These are phyloP conservation scores for Hetaerina titia DNA, from an alignment of 2,888 invertebrate species.

Conservation along the genomic window DNA sequence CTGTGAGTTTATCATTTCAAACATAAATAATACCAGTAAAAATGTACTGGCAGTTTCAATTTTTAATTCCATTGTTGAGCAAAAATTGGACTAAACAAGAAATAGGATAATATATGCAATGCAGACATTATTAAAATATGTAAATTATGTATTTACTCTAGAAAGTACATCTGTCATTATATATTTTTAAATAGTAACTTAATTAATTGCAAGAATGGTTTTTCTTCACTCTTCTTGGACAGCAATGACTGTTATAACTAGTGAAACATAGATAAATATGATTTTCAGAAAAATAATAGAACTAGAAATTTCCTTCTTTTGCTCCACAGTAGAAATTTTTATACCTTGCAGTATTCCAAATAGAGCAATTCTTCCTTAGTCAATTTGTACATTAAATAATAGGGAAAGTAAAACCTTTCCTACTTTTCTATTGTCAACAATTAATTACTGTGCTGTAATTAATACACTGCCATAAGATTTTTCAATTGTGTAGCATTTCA, in stretches of 20 bases:
- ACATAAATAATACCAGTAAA: slow-evolving; percentile 26
- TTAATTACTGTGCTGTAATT: slow-evolving; percentile 64
- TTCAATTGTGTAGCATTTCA: slow-evolving; percentile 51
- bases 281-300: slow-evolving; percentile 60
- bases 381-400: slow-evolving; percentile 65
- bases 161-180: slow-evolving; percentile 58
- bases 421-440: slow-evolving; percentile 61
- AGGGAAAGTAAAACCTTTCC: slow-evolving; percentile 67
- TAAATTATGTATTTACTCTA: slow-evolving; percentile 61
- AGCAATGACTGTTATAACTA: slow-evolving; percentile 38
- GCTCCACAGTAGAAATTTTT: slow-evolving; percentile 39
- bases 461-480: slow-evolving; percentile 61
- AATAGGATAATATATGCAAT: slow-evolving; percentile 45
- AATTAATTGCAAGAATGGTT: slow-evolving; percentile 45
- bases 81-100: slow-evolving; percentile 48
- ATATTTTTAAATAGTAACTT: slow-evolving; percentile 57
- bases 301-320: slow-evolving; percentile 46
- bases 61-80: not conserved
- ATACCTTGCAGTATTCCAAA: slow-evolving; percentile 44
- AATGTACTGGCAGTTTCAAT: not conserved
- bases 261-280: slow-evolving; percentile 66
- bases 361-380: slow-evolving; percentile 52
- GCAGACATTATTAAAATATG: slow-evolving; percentile 54
- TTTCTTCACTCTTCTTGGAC: slow-evolving; percentile 30
- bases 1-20: not conserved